Percentiles rank a stretch among this genome's conserved stretches.
Evolutionary conservation across 2,113 vertebrate species (phyloP).

Genomic region (Electrona antarctica): DNA sequence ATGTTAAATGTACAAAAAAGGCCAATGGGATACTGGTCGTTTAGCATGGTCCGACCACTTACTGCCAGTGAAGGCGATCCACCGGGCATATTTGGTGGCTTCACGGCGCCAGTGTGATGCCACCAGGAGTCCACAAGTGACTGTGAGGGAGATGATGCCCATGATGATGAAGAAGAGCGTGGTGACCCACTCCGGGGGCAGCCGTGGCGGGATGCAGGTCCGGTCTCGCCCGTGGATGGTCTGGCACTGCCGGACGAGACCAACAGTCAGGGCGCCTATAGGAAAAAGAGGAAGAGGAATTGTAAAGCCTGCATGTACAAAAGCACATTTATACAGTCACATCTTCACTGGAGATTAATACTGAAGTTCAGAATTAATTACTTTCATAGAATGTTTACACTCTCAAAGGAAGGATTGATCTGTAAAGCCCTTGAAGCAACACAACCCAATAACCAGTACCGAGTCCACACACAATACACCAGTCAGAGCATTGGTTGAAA

Average conservation of each 20-base stretch:
- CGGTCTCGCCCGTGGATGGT: conserved; percentile 97
- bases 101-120: conserved; percentile 97
- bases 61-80: conserved; percentile 99
- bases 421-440: too few species aligned
- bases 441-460: too few species aligned
- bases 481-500: too few species aligned
- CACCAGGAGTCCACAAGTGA: conserved; percentile 96
- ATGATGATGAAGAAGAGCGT: conserved; percentile 99
- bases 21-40: not conserved
- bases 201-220: conserved; percentile 95
- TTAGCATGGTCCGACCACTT: conserved; percentile 74
- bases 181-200: conserved; percentile 97
- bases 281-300: conserved; percentile 4
- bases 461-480: too few species aligned
- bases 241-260: conserved; percentile 96
- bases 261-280: conserved; percentile 94
- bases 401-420: too few species aligned
- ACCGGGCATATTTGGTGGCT: conserved; percentile 97
- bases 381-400: too few species aligned
- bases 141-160: conserved; percentile 98
- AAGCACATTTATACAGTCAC: too few species aligned
- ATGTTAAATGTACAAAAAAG: not conserved
- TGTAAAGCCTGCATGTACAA: too few species aligned
- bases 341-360: too few species aligned
- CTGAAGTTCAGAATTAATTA: too few species aligned